These are phyloP conservation scores for Stegastes partitus DNA, from an alignment of 2,113 vertebrate genomes.

Conservation along the genomic window DNA sequence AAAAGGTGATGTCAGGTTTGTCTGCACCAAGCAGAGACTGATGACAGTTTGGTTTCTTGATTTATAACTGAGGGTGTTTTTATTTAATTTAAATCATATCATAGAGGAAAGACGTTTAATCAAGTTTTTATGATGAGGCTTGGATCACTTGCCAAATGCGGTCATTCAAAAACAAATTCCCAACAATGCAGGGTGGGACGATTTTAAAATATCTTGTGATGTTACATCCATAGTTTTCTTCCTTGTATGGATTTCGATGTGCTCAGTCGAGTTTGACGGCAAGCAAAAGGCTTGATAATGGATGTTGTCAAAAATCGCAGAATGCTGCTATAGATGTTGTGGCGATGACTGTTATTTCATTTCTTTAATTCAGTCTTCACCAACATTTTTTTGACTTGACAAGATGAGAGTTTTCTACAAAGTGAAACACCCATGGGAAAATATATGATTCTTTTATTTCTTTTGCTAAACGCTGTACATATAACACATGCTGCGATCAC, in stretches of 20 bases:
- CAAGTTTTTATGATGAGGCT: no score
- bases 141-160: no score
- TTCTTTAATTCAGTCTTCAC: background rate
- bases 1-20: background rate
- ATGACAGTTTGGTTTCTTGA: no score
- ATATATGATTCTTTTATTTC: background rate
- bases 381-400: background rate
- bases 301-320: slow-evolving; percentile 8
- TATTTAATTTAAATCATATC: no score
- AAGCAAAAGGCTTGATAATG: slow-evolving; percentile 19
- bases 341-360: slow-evolving; percentile 16
- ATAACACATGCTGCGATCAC: no score
- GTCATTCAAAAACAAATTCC: background rate
- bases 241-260: background rate
- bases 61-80: no score
- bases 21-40: background rate
- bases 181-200: no score
- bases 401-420: background rate
- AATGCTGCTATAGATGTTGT: slow-evolving; percentile 1
- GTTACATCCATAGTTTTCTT: background rate
- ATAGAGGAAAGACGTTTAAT: no score
- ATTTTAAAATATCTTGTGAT: no score
- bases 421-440: background rate
- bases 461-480: background rate
- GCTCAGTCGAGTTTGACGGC: slow-evolving; percentile 23